phyloP scores from a whole-genome alignment of 2,888 invertebrate genomes.

The Teleogryllus oceanicus region DNA sequence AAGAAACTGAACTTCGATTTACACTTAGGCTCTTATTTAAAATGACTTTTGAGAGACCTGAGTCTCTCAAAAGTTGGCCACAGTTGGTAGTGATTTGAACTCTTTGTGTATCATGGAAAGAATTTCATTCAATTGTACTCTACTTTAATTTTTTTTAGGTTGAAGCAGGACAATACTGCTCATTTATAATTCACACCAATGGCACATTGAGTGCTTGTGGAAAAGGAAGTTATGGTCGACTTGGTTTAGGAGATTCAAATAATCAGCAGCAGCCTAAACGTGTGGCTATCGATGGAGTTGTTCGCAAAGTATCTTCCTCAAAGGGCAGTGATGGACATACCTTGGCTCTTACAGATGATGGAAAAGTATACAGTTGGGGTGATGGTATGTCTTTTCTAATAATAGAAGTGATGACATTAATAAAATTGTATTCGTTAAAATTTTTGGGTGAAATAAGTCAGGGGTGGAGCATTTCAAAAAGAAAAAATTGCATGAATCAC shows the following conservation, averaged over 20 bases:
- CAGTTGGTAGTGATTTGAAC: too few species aligned
- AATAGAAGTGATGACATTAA: background rate
- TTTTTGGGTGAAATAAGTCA: too few species aligned
- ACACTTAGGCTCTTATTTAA: too few species aligned
- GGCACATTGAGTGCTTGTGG: conserved; percentile 60
- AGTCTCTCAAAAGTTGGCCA: too few species aligned
- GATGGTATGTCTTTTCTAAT: conserved; percentile 47
- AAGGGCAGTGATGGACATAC: conserved; percentile 60
- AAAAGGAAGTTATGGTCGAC: conserved; percentile 60
- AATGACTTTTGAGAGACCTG: too few species aligned
- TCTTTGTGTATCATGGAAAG: too few species aligned
- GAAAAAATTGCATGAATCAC: too few species aligned
- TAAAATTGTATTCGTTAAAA: too few species aligned
- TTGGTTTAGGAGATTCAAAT: conserved; percentile 61
- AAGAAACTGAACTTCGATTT: too few species aligned
- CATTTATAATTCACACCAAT: conserved; percentile 58
- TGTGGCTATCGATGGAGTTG: conserved; percentile 52
- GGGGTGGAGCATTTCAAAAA: too few species aligned
- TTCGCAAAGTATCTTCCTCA: conserved; percentile 54
- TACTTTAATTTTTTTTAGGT: conserved; percentile 45
- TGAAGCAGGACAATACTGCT: conserved; percentile 64
- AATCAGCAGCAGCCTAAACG: conserved; percentile 58
- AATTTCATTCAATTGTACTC: too few species aligned
- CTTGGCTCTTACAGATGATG: conserved; percentile 53
- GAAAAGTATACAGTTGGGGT: conserved; percentile 57